Conservation (phyloP, 2,113 vertebrate genomes). For the Chaetodon trifascialis region DNA sequence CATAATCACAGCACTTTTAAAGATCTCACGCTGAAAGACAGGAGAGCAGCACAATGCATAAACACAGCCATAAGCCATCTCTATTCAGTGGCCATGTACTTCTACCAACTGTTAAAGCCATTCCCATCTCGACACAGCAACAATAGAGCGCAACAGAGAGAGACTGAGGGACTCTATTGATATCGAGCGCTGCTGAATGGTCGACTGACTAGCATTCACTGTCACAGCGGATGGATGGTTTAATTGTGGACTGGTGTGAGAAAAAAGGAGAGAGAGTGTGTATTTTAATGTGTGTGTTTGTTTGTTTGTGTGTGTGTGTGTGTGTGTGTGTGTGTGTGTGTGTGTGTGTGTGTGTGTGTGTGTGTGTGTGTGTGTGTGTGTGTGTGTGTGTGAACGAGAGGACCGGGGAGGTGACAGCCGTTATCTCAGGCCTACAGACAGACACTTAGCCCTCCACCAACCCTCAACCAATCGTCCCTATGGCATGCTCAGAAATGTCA, state of each 20-base stretch:
- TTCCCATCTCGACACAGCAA: conserved; percentile 64
- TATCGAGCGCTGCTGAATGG: conserved; percentile 69
- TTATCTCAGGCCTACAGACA: conserved; percentile 81
- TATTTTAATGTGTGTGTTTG: conserved; percentile 10
- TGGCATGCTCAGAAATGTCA: conserved; percentile 82
- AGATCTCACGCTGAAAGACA: conserved; percentile 60
- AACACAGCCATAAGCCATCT: conserved; percentile 53
- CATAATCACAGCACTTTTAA: conserved; percentile 67
- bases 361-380: conserved; percentile 36
- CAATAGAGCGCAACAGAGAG: conserved; percentile 61
- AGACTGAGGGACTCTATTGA: conserved; percentile 70
- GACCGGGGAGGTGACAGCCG: conserved; percentile 73
- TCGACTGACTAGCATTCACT: conserved; percentile 62
- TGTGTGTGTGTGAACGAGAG: conserved; percentile 44
- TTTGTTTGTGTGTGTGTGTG: conserved; percentile 16
- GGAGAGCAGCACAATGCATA: conserved; percentile 58
- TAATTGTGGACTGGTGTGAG: conserved; percentile 71
- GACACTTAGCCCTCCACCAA: conserved; percentile 77
- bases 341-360: conserved; percentile 5
- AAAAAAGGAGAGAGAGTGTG: conserved; percentile 40
- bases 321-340: conserved; percentile 34
- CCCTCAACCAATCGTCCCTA: conserved; percentile 75
- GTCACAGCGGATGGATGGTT: conserved; percentile 72
- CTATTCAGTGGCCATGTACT: conserved; percentile 63
- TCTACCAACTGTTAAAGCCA: conserved; percentile 67